A percentile compares a stretch with the other conserved stretches of the same genome.
These are phyloP conservation scores for Galerucella pusilla DNA, from an alignment of 2,888 invertebrate genomes.

Conservation along the genomic window DNA sequence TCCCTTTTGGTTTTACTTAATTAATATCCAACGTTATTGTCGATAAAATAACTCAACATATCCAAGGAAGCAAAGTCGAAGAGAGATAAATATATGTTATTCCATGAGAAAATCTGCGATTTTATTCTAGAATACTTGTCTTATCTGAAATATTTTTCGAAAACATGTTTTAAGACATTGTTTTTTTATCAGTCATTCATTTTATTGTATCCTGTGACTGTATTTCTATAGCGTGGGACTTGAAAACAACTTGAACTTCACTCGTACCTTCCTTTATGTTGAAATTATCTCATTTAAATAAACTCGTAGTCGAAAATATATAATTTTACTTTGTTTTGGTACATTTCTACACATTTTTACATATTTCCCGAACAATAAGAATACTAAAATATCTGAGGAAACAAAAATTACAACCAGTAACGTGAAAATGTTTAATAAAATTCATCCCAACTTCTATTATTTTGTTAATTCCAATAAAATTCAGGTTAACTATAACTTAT, in stretches of 20 bases:
- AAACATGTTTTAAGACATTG: conserved; percentile 15
- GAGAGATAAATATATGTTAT: conserved; percentile 22
- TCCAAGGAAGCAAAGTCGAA: conserved; percentile 19
- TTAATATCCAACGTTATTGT: conserved; percentile 32
- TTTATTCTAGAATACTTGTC: conserved; percentile 19
- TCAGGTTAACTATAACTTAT: too few species aligned
- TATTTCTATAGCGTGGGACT: conserved; percentile 13
- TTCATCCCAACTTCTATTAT: too few species aligned
- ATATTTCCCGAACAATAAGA: too few species aligned
- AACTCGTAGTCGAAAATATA: background rate
- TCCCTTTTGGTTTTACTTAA: conserved; percentile 24
- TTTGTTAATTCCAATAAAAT: too few species aligned
- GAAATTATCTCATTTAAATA: background rate
- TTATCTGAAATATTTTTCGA: conserved; percentile 29
- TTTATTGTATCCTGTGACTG: conserved; percentile 12
- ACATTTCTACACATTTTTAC: too few species aligned
- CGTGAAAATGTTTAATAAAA: too few species aligned
- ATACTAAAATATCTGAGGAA: too few species aligned
- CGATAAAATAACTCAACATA: conserved; percentile 28
- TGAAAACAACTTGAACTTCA: conserved; percentile 1
- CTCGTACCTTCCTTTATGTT: background rate
- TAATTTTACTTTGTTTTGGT: background rate
- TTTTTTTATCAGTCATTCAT: conserved; percentile 13
- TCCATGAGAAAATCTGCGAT: conserved; percentile 30
- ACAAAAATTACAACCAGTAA: too few species aligned